A percentile compares a stretch with the other conserved stretches of the same genome.
Evolutionary conservation across 2,888 invertebrate species (phyloP).

Genomic region (Trichogramma evanescens): DNA sequence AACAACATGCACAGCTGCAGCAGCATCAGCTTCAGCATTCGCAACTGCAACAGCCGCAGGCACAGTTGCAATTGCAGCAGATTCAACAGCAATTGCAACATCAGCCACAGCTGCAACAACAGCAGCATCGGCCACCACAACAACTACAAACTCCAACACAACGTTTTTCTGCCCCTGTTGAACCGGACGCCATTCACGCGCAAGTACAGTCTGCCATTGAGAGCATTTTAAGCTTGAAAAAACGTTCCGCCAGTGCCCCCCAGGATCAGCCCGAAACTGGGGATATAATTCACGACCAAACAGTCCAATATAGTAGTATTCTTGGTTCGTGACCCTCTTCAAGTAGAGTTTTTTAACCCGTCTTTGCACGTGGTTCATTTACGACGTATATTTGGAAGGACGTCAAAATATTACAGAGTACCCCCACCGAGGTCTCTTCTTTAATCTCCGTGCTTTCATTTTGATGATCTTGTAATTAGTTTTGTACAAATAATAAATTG

Average conservation of each 20-base stretch:
- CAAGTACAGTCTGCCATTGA: conserved; percentile 77
- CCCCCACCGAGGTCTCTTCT: no score
- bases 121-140: neutral
- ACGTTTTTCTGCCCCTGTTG: conserved; percentile 30
- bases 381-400: neutral
- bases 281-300: conserved; percentile 43
- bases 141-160: conserved; percentile 18
- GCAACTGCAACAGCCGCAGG: neutral
- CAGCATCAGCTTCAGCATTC: neutral
- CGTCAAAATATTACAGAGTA: neutral
- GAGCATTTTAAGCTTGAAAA: conserved; percentile 67
- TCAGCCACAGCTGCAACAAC: conserved; percentile 12
- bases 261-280: conserved; percentile 29
- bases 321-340: conserved; percentile 46
- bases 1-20: neutral
- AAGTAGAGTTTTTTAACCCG: conserved; percentile 43
- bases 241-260: conserved; percentile 33
- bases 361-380: neutral
- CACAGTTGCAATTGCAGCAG: conserved; percentile 1
- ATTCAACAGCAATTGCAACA: conserved; percentile 6
- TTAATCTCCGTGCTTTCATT: no score
- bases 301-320: conserved; percentile 40
- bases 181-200: conserved; percentile 63
- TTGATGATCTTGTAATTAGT: no score
- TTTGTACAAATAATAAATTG: no score